Evolutionary conservation across 2,888 invertebrate species (phyloP), one percentile per base, ranked within the genome.

Genomic region (Caenorhabditis angaria): DNA sequence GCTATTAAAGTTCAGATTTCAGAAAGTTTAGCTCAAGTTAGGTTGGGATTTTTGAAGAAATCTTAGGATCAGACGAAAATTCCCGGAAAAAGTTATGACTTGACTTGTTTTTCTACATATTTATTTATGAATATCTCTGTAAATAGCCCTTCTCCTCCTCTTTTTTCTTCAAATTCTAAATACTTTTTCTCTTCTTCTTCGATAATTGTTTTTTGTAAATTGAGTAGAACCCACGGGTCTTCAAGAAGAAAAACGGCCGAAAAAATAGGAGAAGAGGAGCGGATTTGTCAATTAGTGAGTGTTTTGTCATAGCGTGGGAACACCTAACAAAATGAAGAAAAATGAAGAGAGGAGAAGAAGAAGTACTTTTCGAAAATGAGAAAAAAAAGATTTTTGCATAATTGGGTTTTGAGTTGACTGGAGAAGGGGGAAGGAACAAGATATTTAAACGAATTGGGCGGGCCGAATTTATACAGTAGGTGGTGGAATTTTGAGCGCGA

Each of bases 231-330:
- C 58, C 25, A 3, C 29, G 27, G 53, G 64, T 22, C 20, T 5
- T n/a, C 14, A 47, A 48, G 12, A 53, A n/a, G 35, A 4, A 22
- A 28, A 51, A 51, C 24, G 27, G 51, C 2, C 3, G 14, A 41
- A 14, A 41, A n/a, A n/a, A 10, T 28, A 27, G 60, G 25, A 28
- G 51, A 58, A 62, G 29, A 29, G 20, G 41, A 62, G 32, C 27
- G 58, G 58, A 64, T 56, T 62, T 59, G 70, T 70, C 70, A 70
- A 70, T 70, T 70, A 70, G 70, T 70, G 35, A 10, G 35, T 50
- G 70, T 65, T 54, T 70, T 61, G 65, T 62, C 62, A 61, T 65
- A 61, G 24, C 57, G 41, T 51, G 35, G 57, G 50, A 50, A 65
- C 58, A 59, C 70, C 65, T 70, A 65, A 57, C 62, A 65, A 50